These are phyloP conservation scores for Latrodectus geometricus DNA, from an alignment of 1,140 invertebrate species.

Conservation along the genomic window DNA sequence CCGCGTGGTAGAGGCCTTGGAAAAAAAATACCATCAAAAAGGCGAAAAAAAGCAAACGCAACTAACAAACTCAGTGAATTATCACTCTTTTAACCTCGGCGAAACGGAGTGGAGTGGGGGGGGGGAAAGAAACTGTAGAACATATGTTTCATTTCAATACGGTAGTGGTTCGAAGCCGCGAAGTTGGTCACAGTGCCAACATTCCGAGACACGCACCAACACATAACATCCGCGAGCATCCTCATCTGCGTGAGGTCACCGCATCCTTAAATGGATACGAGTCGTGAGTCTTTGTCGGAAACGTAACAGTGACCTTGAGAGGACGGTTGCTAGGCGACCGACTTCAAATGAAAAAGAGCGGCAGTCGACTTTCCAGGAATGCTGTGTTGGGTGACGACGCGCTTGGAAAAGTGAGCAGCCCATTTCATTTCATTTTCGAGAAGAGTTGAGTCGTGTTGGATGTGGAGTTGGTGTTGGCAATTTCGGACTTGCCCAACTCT, in stretches of 20 bases:
- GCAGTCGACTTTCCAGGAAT: background rate
- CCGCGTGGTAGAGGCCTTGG: background rate
- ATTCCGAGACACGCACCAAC: background rate
- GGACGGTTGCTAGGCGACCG: background rate
- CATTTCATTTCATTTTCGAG: too few relatives aligned
- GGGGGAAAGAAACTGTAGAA: background rate
- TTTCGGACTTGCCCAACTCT: too few relatives aligned
- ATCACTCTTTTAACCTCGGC: background rate
- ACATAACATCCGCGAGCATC: background rate
- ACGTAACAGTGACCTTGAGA: background rate
- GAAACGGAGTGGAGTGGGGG: too few relatives aligned
- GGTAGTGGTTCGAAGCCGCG: background rate
- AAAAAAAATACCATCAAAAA: background rate
- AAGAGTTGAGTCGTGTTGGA: too few relatives aligned
- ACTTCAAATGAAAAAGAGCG: background rate
- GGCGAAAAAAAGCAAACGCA: background rate
- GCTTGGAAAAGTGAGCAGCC: too few relatives aligned
- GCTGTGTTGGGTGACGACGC: background rate
- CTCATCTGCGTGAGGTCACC: background rate
- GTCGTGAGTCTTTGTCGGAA: background rate
- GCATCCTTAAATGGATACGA: background rate
- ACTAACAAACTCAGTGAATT: background rate
- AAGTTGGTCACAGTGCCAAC: background rate
- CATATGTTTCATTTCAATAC: conserved; percentile 2
- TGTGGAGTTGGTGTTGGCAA: too few relatives aligned